Evolutionary conservation across 2,888 invertebrate genomes (phyloP), one percentile per base, ranked within the genome.

Genomic region (Nomada fabriciana): DNA sequence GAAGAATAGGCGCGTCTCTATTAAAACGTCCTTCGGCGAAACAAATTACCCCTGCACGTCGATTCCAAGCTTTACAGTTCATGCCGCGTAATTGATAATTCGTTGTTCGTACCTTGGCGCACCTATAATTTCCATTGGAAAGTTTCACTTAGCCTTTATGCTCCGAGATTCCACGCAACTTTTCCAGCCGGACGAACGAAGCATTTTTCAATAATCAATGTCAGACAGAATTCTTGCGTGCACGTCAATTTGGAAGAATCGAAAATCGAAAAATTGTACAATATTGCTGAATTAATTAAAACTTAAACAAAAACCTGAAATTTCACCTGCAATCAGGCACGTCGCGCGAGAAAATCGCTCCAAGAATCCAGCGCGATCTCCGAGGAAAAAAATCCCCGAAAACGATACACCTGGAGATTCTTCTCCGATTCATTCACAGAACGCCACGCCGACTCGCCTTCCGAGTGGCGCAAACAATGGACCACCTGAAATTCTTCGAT

Each of bases 21-120:
- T 73, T 72, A 77, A 47, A 47, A 55, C 65, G 60, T 60, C 42
- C 64, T 15, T 43, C 65, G 18, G 36, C 43, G 11, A 42, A 60
- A 60, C 20, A 53, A 77, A 73, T 78, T 65, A 60, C 60, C 25
- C 50, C 60, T 20, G 36, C 43, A 9, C 53, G 29, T 63, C 61
- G 20, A 25, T 11, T 29, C 9, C n/a, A 0, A 23, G 1, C 43
- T 42, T 0, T n/a, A 50, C 29, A n/a, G 29, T 47, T 47, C 47
- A 2, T 15, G 10, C 15, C 0, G 47, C 47, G 15, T 47, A 69
- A 69, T 25, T 61, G 60, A 53, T 61, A 53, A 60, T 53, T 53
- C 36, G 10, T 70, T 15, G 29, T 55, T 13, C 25, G 13, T 18
- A 11, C 42, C 18, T 50, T 25, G 36, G 9, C 52, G 43, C 18